Evolutionary conservation across 2,888 invertebrate species (phyloP).

Genomic region (Harpalus rufipes): DNA sequence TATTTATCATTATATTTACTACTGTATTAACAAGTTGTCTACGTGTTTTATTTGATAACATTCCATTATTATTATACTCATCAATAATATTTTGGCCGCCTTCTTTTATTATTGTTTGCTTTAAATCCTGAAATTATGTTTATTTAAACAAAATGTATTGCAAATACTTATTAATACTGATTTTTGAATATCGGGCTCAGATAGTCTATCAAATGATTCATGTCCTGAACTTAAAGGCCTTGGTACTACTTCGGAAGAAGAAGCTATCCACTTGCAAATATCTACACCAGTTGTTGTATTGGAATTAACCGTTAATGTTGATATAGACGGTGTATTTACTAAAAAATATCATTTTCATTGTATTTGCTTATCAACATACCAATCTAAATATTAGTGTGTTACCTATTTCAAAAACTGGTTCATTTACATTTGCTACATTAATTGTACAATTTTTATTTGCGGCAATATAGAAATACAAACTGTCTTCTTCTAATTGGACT

Average conservation of each 20-base stretch:
- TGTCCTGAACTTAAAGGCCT: background rate
- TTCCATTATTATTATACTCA: slow-evolving; percentile 11
- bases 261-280: background rate
- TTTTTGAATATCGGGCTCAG: background rate
- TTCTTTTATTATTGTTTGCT: slow-evolving; percentile 3
- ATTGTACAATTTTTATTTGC: slow-evolving; percentile 24
- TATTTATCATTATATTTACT: slow-evolving; percentile 4
- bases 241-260: background rate
- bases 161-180: background rate
- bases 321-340: background rate
- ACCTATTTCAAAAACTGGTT: slow-evolving; percentile 4
- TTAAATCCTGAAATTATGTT: slow-evolving; percentile 6
- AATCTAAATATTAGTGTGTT: slow-evolving; percentile 21
- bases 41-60: slow-evolving; percentile 15
- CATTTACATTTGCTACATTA: slow-evolving; percentile 7
- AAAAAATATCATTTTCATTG: background rate
- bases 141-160: background rate
- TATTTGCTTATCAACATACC: slow-evolving; percentile 2
- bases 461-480: slow-evolving; percentile 7
- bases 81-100: slow-evolving; percentile 16
- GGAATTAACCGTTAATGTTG: background rate
- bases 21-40: slow-evolving; percentile 9
- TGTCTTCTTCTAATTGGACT: slow-evolving; percentile 9
- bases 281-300: background rate
- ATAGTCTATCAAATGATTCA: background rate